These are phyloP conservation scores for Wasmannia auropunctata DNA, from an alignment of 1,140 invertebrate species.

Conservation along the genomic window DNA sequence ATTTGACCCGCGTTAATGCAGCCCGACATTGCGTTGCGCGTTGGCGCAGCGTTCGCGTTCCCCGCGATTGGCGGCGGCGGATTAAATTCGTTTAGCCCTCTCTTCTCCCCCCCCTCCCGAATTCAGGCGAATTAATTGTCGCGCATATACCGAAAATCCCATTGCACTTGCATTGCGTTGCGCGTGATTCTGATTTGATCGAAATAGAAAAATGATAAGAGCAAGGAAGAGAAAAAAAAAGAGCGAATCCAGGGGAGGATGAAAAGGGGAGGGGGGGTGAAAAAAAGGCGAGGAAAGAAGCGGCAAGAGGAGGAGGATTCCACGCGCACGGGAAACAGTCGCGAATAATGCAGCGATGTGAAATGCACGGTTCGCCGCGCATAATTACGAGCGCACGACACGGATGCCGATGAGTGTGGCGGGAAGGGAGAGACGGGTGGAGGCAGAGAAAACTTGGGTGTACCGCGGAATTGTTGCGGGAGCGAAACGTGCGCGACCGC, in stretches of 20 bases:
- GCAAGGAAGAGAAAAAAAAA: background rate
- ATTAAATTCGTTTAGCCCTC: conserved; percentile 57
- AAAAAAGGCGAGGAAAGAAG: background rate
- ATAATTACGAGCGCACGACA: conserved; percentile 73
- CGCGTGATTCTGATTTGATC: background rate
- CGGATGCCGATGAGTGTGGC: conserved; percentile 1
- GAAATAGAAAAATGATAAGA: background rate
- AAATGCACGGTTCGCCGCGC: conserved; percentile 72
- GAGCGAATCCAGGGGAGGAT: no score
- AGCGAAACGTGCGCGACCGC: conserved; percentile 58
- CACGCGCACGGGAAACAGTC: conserved; percentile 63
- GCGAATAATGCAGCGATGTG: conserved; percentile 71
- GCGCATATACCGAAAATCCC: conserved; percentile 59
- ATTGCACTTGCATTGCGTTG: conserved; percentile 37
- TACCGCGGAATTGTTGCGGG: conserved; percentile 67
- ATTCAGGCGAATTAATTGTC: conserved; percentile 65
- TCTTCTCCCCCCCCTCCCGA: no score
- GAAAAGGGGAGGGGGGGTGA: no score
- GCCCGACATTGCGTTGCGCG: background rate
- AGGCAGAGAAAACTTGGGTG: conserved; percentile 25
- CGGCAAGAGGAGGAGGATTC: background rate
- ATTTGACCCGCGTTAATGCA: conserved; percentile 59
- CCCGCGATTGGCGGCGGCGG: conserved; percentile 5
- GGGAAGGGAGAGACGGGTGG: background rate
- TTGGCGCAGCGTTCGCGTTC: background rate